A percentile compares a stretch with the other conserved stretches of the same genome.
phyloP scores from a whole-genome alignment of 53 echinoderm and acorn worm species.

The Paelopatides confundens region DNA sequence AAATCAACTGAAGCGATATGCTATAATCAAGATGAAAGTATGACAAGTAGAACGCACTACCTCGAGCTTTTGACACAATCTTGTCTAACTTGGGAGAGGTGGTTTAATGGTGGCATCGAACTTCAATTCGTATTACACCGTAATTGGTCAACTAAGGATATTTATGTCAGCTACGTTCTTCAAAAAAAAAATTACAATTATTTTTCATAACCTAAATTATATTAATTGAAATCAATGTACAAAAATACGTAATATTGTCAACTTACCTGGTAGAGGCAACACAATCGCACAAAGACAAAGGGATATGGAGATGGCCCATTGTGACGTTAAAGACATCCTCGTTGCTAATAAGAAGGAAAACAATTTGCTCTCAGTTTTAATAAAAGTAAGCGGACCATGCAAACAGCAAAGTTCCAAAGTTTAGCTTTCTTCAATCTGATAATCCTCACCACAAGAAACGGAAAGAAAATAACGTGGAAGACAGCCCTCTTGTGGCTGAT shows the following conservation, averaged over 20 bases:
- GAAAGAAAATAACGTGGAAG: neutral
- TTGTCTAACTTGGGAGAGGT: too few species aligned
- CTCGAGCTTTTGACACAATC: too few species aligned
- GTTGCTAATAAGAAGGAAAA: neutral
- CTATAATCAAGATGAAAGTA: too few species aligned
- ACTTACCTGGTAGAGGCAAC: constrained; percentile 32
- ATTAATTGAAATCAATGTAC: neutral
- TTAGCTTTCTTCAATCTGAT: neutral
- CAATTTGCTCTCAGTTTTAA: neutral
- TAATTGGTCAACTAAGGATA: too few species aligned
- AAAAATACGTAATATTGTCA: too few species aligned
- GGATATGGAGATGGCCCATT: constrained; percentile 21
- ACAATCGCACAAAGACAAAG: constrained; percentile 6
- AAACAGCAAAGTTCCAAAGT: neutral
- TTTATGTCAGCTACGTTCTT: too few species aligned
- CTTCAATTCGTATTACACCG: too few species aligned
- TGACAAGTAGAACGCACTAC: too few species aligned
- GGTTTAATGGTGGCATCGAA: too few species aligned
- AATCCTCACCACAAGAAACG: constrained; percentile 9
- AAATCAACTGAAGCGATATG: too few species aligned
- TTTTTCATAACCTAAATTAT: too few species aligned
- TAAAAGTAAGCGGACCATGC: neutral
- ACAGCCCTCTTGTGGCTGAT: neutral
- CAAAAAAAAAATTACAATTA: too few species aligned
- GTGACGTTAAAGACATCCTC: constrained; percentile 26